A percentile compares a stretch with the other conserved stretches of the same genome.
These are phyloP conservation scores for Limenitis camilla DNA, from an alignment of 2,888 invertebrate species.

Conservation along the genomic window DNA sequence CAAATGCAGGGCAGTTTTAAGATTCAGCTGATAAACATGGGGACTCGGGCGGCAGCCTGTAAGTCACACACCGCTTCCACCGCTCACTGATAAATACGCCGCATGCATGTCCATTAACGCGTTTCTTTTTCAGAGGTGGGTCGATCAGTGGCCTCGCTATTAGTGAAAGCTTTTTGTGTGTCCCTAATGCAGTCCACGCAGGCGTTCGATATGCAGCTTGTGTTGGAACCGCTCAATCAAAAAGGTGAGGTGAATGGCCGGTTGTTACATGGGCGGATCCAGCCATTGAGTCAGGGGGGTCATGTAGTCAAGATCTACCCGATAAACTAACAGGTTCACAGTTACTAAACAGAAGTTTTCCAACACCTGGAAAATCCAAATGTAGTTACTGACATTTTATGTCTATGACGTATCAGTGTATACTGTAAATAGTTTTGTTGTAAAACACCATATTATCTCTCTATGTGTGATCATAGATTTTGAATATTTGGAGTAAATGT, in stretches of 20 bases:
- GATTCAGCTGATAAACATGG: conserved; percentile 87
- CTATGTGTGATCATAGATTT: no score
- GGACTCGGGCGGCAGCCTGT: conserved; percentile 95
- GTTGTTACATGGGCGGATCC: background rate
- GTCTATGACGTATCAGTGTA: no score
- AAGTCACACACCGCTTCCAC: conserved; percentile 62
- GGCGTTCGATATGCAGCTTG: conserved; percentile 53
- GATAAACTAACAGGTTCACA: no score
- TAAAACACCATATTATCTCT: no score
- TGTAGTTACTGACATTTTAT: no score
- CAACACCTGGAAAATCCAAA: no score
- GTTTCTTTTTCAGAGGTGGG: conserved; percentile 69
- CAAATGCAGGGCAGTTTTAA: conserved; percentile 80
- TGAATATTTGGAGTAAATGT: no score
- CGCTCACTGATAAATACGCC: conserved; percentile 26
- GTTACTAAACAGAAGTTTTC: no score
- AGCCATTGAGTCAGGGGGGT: no score
- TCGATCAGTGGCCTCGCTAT: conserved; percentile 50
- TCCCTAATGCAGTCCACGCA: conserved; percentile 57
- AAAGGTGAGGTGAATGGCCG: conserved; percentile 58
- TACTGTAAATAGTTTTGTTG: no score
- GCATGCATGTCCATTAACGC: conserved; percentile 64
- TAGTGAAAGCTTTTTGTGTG: conserved; percentile 67
- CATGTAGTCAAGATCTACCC: no score
- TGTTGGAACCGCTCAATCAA: conserved; percentile 59